Evolutionary conservation across 2,888 invertebrate genomes (phyloP), one percentile per base, ranked within the genome.

Genomic region (Ditylenchus weischeri): DNA sequence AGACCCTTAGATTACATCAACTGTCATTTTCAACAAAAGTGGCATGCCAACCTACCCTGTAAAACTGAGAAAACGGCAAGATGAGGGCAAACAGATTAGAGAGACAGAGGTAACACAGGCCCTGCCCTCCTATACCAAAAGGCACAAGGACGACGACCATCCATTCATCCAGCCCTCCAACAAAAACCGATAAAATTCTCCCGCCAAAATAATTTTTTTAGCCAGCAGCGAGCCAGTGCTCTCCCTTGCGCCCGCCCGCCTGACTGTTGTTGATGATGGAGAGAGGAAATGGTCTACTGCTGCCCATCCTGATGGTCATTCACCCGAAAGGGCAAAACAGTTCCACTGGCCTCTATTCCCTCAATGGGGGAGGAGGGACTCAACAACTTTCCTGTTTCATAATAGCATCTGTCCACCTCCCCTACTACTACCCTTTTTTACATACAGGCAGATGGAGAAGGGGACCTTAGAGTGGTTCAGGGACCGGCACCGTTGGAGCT

Each of bases 301-400:
- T 54, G 54, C 11, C 29, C 43, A 43, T 43, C 43, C 43, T 43
- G 54, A 54, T 54, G 54, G 54, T 54, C 54, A 54, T 54, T 54
- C 54, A 54, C 54, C 54, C 54, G 54, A 54, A 54, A 54, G 11
- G 21, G 43, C 43, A 43, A 43, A 43, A 43, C 43, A 43, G 43
- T 43, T 43, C 43, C 43, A 43, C 43, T 43, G 54, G 54, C 23
- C 54, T 29, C 23, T 54, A 29, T 54, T 54, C n/a, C 29, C 21
- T 54, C 54, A 54, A n/a, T 21, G 10, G 10, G 13, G 51, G 29
- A 13, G n/a, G 21, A 10, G 13, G 54, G 11, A 54, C 29, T 29
- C 29, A 29, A 23, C 54, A 21, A 54, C 54, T 29, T 23, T 29
- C 23, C 43, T 43, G 43, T 43, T 54, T 29, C 29, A 54, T 54